Base-by-base conservation (phyloP, 37 sponge, comb jelly and placozoan genomes). In the Dysidea cf. avara region DNA sequence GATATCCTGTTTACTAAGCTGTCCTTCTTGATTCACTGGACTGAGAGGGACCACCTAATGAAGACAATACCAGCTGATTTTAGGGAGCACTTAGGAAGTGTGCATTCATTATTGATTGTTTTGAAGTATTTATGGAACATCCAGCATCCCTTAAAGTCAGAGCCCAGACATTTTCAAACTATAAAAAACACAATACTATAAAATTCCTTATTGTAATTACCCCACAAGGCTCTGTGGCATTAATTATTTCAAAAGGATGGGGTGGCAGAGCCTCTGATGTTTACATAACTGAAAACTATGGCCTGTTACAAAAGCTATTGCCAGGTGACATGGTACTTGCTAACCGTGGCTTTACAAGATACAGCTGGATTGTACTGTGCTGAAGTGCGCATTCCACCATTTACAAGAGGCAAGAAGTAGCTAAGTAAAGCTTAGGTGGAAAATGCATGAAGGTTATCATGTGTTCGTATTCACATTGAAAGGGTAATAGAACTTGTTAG, bases 241-340 rank as follows among this genome's bases (percentile, higher is more conserved):
- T n/a, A n/a, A n/a, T 62, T 6, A 53, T 83, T 13, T 83, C 84
- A n/a, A 76, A 83, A 51, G 77, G 77, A 16, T 84, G 73, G 66
- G 78, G 85, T 26, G 85, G 85, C 11, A 63, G 85, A 46, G 65
- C 26, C 0, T 84, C 78, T 2, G 85, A 84, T 62, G 77, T 77
- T 52, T 63, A 66, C 40, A 72, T 85, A 24, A 34, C 36, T 25
- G 77, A 69, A 26, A 68, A 83, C 34, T 75, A 39, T 49, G 84
- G 84, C 46, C 76, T 61, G 56, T 46, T 75, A 12, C 43, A 43
- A 3, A 35, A 76, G 2, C 75, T 83, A 17, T 5, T 24, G 24
- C 39, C 78, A 25, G 78, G 78, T 53, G 78, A 65, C 54, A 30
- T 67, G 26, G 39, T 80, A 37, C 29, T 80, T 16, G 81, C 81